Percentiles rank a stretch among this genome's conserved stretches.
phyloP scores from a whole-genome alignment of 2,113 vertebrate species.

The Nipponia nippon region DNA sequence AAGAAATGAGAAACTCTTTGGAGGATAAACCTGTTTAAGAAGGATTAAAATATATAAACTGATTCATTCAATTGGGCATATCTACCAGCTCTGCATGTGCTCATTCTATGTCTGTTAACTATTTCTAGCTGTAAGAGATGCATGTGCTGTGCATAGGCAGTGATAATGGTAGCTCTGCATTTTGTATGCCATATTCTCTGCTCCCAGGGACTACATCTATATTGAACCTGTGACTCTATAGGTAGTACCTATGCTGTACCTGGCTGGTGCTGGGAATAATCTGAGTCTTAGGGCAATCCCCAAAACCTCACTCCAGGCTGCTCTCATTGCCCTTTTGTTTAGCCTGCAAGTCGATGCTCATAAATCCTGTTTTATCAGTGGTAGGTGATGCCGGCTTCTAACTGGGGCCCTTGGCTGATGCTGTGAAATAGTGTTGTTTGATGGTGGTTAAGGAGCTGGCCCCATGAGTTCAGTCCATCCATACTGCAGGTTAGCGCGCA shows the following conservation, averaged over 20 bases:
- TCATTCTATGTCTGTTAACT: constrained; percentile 56
- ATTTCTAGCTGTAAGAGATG: constrained; percentile 26
- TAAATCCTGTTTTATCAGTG: background rate
- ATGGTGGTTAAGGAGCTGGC: background rate
- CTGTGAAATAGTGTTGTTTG: background rate
- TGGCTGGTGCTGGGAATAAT: background rate
- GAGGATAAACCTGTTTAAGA: constrained; percentile 72
- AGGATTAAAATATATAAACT: constrained; percentile 73
- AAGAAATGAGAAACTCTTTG: constrained; percentile 66
- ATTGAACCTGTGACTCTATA: background rate
- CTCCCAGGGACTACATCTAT: background rate
- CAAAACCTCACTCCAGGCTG: background rate
- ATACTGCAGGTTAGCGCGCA: background rate
- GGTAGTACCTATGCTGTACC: background rate
- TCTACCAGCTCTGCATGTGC: constrained; percentile 60
- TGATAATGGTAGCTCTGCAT: background rate
- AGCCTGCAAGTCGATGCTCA: fast-evolving
- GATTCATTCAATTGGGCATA: constrained; percentile 61
- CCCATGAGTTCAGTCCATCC: background rate
- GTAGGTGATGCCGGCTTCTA: background rate
- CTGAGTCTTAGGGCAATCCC: background rate
- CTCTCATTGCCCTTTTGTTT: background rate
- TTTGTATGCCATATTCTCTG: background rate
- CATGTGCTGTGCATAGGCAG: background rate
- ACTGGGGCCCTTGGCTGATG: background rate